These are phyloP conservation scores for Acinonyx jubatus DNA, from an alignment of 2,113 vertebrate genomes.

Conservation along the genomic window DNA sequence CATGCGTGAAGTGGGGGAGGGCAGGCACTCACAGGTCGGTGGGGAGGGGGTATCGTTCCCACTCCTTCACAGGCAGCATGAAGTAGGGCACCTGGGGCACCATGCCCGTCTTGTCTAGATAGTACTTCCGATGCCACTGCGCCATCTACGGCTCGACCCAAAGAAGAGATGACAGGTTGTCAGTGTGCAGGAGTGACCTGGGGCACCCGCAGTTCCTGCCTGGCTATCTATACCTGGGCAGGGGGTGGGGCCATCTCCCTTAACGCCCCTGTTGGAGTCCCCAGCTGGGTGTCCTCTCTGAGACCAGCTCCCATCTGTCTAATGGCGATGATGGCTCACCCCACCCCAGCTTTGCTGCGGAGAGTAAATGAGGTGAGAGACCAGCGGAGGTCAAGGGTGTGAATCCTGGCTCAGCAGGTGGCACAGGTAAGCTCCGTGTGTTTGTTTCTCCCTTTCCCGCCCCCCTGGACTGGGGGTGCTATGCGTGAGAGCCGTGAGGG, in stretches of 20 bases:
- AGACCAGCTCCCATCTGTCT: neutral
- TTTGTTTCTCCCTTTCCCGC: neutral
- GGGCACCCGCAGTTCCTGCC: neutral
- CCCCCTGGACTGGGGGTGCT: neutral
- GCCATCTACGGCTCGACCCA: conserved; percentile 66
- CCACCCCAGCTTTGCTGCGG: too few relatives aligned
- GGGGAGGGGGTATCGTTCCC: conserved; percentile 74
- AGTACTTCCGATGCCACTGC: conserved; percentile 83
- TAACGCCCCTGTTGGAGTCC: neutral
- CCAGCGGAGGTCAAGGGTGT: neutral
- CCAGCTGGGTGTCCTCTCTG: neutral
- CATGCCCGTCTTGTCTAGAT: conserved; percentile 80
- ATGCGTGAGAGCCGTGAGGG: neutral
- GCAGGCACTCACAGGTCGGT: conserved; percentile 76
- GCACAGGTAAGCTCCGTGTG: accelerated
- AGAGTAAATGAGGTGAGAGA: neutral
- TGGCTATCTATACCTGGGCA: neutral
- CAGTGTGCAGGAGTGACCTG: accelerated
- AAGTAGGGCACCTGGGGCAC: conserved; percentile 80
- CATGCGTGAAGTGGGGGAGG: neutral
- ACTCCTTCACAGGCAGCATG: conserved; percentile 78
- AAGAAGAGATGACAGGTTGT: neutral
- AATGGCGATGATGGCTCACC: neutral
- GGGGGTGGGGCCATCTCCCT: neutral
- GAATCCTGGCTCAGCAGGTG: neutral